Conservation (phyloP, 2,888 invertebrate genomes). For the Agelastica alni region DNA sequence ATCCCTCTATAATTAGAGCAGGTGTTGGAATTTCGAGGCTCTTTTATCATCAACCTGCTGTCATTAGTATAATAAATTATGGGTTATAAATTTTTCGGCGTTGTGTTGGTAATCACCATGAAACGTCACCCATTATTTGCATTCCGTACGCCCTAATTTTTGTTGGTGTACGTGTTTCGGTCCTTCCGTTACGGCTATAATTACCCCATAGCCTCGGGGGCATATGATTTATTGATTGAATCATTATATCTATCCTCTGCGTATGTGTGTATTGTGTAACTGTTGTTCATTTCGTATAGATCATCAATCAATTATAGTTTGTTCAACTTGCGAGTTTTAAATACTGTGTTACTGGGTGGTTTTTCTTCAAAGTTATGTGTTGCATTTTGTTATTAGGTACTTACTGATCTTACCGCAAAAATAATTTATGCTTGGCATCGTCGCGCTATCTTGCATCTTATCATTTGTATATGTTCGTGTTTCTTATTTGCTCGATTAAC, state of each 20-base stretch:
- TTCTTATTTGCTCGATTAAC: no score
- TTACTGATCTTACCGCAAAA: no score
- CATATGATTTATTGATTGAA: conserved; percentile 18
- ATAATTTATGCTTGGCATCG: no score
- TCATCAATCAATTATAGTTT: conserved; percentile 13
- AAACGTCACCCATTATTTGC: conserved; percentile 16
- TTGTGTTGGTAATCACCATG: conserved; percentile 5
- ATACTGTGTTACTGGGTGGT: background rate
- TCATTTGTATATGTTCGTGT: no score
- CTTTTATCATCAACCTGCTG: conserved; percentile 8
- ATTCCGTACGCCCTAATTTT: conserved; percentile 3
- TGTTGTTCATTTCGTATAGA: conserved; percentile 12
- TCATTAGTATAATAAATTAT: conserved; percentile 1
- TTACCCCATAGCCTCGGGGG: conserved; percentile 3
- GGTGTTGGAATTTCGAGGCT: conserved; percentile 2
- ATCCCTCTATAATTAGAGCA: background rate
- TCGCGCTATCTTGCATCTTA: no score
- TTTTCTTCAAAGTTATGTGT: no score
- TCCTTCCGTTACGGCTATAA: conserved; percentile 7
- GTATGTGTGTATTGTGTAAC: conserved; percentile 3
- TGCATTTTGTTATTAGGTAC: no score
- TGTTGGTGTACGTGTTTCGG: background rate
- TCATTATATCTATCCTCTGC: conserved; percentile 9
- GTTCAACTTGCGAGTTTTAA: conserved; percentile 5
- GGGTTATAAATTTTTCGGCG: conserved; percentile 8